Evolutionary conservation across 2,797 vertebrate species (phyloP), one percentile per base, ranked within the genome.

Genomic region (Manis javanica): DNA sequence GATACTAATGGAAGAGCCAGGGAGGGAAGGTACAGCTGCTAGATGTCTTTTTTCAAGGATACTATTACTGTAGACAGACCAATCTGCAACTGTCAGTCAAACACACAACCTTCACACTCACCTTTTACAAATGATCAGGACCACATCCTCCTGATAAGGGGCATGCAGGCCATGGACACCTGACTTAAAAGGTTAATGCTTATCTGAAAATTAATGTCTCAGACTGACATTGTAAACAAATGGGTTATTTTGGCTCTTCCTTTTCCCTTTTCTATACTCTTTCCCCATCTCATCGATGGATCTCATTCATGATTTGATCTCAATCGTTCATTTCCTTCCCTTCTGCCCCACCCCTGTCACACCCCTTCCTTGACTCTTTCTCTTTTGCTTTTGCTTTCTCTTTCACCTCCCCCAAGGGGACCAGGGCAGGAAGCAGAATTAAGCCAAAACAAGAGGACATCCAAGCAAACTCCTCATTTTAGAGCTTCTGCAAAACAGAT

Each of bases 81-180:
- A 98, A 97, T 98, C 92, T 96, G 74, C 95, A 98, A 5, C 97
- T 98, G 97, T 96, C 96, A 94, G 49, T 96, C 96, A 95, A 82
- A 90, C 51, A 37, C 59, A 8, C 86, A 94, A 97, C 95, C 82
- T 97, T 91, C 93, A 55, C 1, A 0, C 31, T 97, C 96, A 75
- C 93, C 96, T 97, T 93, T 95, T 97, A 81, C 96, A 96, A 97
- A 93, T 96, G 87, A 82, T 90, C 81, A 14, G 59, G 90, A 59
- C 29, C 61, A 9, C 68, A 51, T 91, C 91, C n/a, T 83, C 63
- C 92, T 84, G 85, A 63, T 77, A 91, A 91, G 0, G 51, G 83
- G 24, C 95, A 51, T 59, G 79, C 42, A 34, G 34, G 34, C 37
- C n/a, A 51, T 63, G 1, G 97, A 57, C 42, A 88, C 64, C 91